Evolutionary conservation across 2,797 vertebrate genomes (phyloP).

Genomic region (Acanthiza pusilla): DNA sequence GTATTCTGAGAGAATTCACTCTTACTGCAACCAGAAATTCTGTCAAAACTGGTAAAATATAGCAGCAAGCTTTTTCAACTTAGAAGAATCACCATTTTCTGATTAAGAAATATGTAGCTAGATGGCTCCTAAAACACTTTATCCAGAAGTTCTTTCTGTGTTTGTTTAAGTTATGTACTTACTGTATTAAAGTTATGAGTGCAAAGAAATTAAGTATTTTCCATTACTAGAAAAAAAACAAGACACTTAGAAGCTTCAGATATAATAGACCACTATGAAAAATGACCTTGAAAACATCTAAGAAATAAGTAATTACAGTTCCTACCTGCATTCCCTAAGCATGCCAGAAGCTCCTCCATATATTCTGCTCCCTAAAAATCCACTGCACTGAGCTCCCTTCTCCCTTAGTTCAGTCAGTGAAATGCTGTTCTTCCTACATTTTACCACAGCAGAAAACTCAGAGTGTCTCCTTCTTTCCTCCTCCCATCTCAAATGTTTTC

Average conservation of each 20-base stretch:
- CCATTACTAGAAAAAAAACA: background rate
- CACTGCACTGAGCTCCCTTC: background rate
- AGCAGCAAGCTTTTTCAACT: background rate
- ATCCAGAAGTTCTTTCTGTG: background rate
- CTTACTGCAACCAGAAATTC: background rate
- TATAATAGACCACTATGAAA: background rate
- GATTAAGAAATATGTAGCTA: background rate
- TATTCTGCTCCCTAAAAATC: background rate
- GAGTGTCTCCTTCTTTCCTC: conserved; percentile 13
- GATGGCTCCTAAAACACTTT: background rate
- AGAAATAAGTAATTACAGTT: background rate
- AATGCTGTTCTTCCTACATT: conserved; percentile 3
- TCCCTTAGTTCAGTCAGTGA: background rate
- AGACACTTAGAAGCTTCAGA: background rate
- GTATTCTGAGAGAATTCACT: background rate
- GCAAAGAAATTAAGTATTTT: background rate
- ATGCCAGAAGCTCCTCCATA: background rate
- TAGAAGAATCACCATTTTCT: background rate
- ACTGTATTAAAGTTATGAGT: background rate
- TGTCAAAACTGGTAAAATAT: background rate
- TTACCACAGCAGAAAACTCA: conserved; percentile 2
- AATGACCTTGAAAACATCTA: background rate
- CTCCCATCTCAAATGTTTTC: conserved; percentile 13
- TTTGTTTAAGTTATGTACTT: background rate
- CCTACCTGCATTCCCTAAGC: conserved; percentile 59